Evolutionary conservation across 2,113 vertebrate genomes (phyloP).

Genomic region (Bagarius yarrelli): DNA sequence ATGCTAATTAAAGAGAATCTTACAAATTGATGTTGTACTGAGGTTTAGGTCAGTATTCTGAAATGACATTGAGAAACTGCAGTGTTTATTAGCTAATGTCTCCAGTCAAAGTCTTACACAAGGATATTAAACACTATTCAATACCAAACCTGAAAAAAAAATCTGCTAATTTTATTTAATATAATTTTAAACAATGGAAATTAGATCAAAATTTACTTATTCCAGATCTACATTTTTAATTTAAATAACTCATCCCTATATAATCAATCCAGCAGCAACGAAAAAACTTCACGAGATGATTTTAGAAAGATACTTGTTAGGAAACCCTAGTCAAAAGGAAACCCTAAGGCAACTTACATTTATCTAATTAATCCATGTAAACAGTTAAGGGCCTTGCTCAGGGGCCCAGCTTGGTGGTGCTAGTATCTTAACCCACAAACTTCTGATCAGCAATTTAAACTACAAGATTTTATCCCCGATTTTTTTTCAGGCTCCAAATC

Average conservation of each 20-base stretch:
- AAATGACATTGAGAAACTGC: neutral
- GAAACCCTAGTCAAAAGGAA: neutral
- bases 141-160: neutral
- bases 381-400: neutral
- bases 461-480: too few species aligned
- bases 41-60: neutral
- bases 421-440: too few species aligned
- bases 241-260: too few species aligned
- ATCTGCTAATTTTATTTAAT: too few species aligned
- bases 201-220: neutral
- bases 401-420: too few species aligned
- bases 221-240: too few species aligned
- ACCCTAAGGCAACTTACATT: too few species aligned
- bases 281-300: too few species aligned
- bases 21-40: neutral
- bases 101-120: neutral
- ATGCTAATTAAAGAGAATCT: neutral
- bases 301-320: neutral
- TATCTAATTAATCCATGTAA: too few species aligned
- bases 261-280: too few species aligned
- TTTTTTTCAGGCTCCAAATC: too few species aligned
- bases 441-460: too few species aligned
- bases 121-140: neutral
- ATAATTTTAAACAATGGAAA: neutral
- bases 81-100: neutral